Evolutionary conservation across 2,113 vertebrate species (phyloP).

Genomic region (Actenoides lindsayi): DNA sequence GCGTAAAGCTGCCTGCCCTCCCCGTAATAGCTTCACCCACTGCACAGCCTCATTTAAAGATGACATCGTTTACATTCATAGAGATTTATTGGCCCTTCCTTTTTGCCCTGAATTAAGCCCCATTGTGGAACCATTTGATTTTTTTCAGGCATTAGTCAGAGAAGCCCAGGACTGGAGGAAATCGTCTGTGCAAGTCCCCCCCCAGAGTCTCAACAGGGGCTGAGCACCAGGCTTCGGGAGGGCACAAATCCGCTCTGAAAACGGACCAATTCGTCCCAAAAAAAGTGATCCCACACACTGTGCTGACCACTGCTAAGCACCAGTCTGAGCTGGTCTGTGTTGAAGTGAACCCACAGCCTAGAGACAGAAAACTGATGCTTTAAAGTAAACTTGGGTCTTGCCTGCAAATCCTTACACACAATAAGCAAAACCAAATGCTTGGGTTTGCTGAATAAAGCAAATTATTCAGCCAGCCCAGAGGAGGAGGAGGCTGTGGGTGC

Average conservation of each 20-base stretch:
- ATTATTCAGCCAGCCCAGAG: not conserved
- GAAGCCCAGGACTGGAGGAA: not conserved
- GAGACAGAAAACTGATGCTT: not conserved
- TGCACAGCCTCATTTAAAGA: not conserved
- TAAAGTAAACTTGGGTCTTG: not conserved
- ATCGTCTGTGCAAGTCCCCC: not conserved
- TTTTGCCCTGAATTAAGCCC: not conserved
- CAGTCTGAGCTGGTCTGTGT: not conserved
- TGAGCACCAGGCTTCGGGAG: not conserved
- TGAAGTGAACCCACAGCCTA: not conserved
- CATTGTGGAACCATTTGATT: not conserved
- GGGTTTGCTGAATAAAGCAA: not conserved
- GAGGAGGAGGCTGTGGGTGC: not conserved
- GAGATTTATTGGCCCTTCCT: not conserved
- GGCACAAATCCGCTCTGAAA: accelerated
- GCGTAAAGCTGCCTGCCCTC: not conserved
- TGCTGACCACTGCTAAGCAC: not conserved
- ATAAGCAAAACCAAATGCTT: not conserved
- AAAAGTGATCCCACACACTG: not conserved
- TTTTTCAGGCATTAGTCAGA: not conserved
- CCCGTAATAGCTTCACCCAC: not conserved
- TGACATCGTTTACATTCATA: not conserved
- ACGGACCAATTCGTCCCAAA: not conserved
- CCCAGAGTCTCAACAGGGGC: not conserved
- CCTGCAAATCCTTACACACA: not conserved